phyloP scores from a whole-genome alignment of 2,888 invertebrate species.

The Epinotia ramella region DNA sequence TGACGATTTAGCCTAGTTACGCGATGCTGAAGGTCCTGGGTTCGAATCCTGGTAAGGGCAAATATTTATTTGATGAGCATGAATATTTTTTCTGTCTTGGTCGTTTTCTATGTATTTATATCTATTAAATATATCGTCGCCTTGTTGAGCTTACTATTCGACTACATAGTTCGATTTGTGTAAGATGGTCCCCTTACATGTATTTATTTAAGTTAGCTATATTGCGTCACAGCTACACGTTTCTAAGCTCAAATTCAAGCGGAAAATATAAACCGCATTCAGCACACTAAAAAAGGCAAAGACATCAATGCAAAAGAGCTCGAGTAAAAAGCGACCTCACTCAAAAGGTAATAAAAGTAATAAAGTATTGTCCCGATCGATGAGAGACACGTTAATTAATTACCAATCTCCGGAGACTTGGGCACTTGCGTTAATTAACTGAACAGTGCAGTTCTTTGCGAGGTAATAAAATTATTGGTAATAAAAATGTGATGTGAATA shows the following conservation, averaged over 20 bases:
- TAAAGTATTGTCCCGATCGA: slow-evolving; percentile 48
- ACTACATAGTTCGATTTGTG: too few species aligned
- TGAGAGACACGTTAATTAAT: slow-evolving; percentile 50
- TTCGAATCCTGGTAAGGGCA: too few species aligned
- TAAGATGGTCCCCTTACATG: too few species aligned
- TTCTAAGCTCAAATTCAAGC: not conserved
- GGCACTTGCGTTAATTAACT: slow-evolving; percentile 50
- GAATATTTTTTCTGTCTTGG: too few species aligned
- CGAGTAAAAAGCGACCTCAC: slow-evolving; percentile 14
- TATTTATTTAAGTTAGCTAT: too few species aligned
- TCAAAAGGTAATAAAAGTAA: slow-evolving; percentile 47
- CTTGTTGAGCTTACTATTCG: too few species aligned
- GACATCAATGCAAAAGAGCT: slow-evolving; percentile 5
- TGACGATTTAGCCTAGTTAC: too few species aligned
- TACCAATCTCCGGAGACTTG: slow-evolving; percentile 50
- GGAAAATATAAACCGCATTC: not conserved
- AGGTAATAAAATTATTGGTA: slow-evolving; percentile 30
- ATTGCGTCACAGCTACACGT: too few species aligned
- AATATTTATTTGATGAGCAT: too few species aligned
- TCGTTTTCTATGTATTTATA: too few species aligned
- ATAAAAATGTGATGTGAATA: slow-evolving; percentile 3
- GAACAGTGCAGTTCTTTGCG: slow-evolving; percentile 44
- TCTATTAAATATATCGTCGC: too few species aligned
- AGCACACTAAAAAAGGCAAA: not conserved
- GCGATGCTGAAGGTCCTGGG: too few species aligned